These are phyloP conservation scores for Limnephilus rhombicus DNA, from an alignment of 2,888 invertebrate species.

Conservation along the genomic window DNA sequence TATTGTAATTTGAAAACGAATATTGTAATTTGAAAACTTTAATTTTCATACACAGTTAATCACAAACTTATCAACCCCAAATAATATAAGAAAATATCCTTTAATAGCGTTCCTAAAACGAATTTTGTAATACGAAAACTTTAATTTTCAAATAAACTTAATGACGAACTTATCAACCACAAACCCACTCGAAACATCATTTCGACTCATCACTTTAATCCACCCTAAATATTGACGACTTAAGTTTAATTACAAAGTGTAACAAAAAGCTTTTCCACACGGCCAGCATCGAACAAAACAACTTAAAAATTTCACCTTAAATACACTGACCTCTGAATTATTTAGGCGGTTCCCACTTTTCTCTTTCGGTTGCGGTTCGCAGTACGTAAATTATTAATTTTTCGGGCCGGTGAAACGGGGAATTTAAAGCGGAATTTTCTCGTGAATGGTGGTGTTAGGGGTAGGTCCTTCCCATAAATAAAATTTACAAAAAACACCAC, in stretches of 20 bases:
- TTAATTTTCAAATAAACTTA: background rate
- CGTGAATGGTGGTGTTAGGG: background rate
- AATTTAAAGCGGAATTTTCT: constrained; percentile 9
- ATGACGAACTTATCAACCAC: background rate
- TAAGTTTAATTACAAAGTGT: background rate
- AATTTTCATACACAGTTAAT: too few relatives aligned
- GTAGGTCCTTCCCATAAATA: background rate
- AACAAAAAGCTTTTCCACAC: background rate
- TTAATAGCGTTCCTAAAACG: too few relatives aligned
- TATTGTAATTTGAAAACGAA: too few relatives aligned
- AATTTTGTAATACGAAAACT: background rate
- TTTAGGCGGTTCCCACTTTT: constrained; percentile 30
- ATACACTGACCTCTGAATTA: constrained; percentile 6
- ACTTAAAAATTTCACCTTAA: constrained; percentile 18
- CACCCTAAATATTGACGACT: background rate
- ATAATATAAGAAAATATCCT: too few relatives aligned
- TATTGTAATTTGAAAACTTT: too few relatives aligned
- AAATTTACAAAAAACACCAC: background rate
- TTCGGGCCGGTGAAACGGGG: constrained; percentile 7
- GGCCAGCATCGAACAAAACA: background rate
- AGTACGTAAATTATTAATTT: constrained; percentile 36
- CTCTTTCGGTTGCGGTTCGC: constrained; percentile 21
- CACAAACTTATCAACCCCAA: too few relatives aligned
- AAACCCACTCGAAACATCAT: background rate
- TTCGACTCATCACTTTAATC: background rate